Evolutionary conservation across 2,113 vertebrate genomes (phyloP), one percentile per base, ranked within the genome.

Genomic region (Trichechus manatus): DNA sequence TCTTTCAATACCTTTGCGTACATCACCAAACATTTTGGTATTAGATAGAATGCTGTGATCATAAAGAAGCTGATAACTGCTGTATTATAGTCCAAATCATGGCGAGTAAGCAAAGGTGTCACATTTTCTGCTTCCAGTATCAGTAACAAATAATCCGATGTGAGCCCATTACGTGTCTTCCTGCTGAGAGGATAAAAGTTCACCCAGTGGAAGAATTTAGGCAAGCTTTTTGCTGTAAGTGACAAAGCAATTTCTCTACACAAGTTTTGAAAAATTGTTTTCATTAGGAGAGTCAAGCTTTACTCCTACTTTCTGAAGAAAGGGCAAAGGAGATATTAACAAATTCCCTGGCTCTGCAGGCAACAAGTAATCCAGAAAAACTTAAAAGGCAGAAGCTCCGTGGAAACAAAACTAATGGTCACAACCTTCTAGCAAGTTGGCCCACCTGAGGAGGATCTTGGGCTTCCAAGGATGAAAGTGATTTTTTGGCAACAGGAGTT

Each of bases 251-350:
- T 94, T 78, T 88, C 87, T 75, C 47, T 83, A 47, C 17, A 33
- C 8, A 25, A 84, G 79, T 84, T 91, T 93, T 93, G 82, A 91
- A 95, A 96, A 96, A 72, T 56, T 82, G 74, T 79, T 93, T 94
- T 93, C 61, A 86, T 84, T 93, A 47, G 75, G 83, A 83, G 84
- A 91, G 19, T 95, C 83, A 64, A 80, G 80, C 74, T 89, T 94
- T 33, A 79, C 68, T 53, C 17, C 83, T 15, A 29, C 89, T 91
- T 89, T 82, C 53, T 53, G 63, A 93, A 70, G 63, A 31, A 89
- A 94, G 29, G 53, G 47, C 83, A 68, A 20, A 72, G 83, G 42
- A 87, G 61, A 59, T 79, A 4, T 1, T 56, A 78, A 82, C 83
- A 63, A 23, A 53, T 23, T 68, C 31, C 61, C 50, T 78, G 82